Base-by-base conservation (phyloP, 1,140 invertebrate species). In the Bombus pascuorum region DNA sequence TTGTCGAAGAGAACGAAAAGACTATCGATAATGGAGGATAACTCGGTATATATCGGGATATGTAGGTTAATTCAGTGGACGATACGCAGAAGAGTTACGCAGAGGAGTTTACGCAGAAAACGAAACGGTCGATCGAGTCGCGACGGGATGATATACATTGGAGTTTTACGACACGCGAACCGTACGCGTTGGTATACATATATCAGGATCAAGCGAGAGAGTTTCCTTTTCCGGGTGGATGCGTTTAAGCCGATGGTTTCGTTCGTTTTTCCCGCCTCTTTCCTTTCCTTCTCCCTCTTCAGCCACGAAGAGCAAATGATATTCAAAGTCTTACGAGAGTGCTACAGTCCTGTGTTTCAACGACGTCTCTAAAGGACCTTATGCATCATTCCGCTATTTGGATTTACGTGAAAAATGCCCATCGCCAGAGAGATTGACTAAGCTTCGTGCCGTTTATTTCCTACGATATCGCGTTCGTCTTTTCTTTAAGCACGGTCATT, bases 111-210 rank as follows among this genome's bases (percentile, higher is more conserved):
- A 53, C 13, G 42, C n/a, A 34, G 32, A 82, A 82, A 59, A 62
- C 15, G n/a, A 8, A 15, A 0, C 59, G 53, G 5, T 42, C 83
- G 72, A 83, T 86, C 73, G 84, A 75, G 47, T 15, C 37, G 42
- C 73, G 53, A 86, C 39, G 4, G 78, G 28, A 72, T 75, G 59
- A 86, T 81, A 22, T 76, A 83, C 32, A 77, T 22, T 34, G 47
- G 62, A 83, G 47, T 66, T 82, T 73, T 37, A 82, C 59, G 47
- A 18, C 39, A 22, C 12, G 53, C 57, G 57, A 34, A 18, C 37
- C 25, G 5, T 39, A 71, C 72, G 25, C 53, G 13, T 62, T 13
- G 10, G 28, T 75, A 57, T 59, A 75, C 34, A 62, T 66, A 65
- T 34, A 72, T 71, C 79, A 72, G 68, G 66, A 81, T 71, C 66